Evolutionary conservation across 2,113 vertebrate genomes (phyloP).

Genomic region (Psittacula cyanocephala): DNA sequence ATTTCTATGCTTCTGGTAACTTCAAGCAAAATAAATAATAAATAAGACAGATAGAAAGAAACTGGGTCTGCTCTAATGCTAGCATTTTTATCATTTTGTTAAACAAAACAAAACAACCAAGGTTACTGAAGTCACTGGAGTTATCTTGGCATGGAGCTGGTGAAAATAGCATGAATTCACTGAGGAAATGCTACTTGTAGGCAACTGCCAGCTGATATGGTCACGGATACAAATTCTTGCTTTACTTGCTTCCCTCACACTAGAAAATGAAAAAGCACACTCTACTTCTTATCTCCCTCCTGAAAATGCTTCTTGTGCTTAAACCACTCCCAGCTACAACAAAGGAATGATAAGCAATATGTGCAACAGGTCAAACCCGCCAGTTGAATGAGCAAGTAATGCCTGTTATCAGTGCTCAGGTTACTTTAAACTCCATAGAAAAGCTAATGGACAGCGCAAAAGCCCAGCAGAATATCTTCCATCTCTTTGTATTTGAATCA

Average conservation of each 20-base stretch:
- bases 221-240: neutral
- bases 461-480: neutral
- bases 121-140: neutral
- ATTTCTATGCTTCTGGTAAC: neutral
- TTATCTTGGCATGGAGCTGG: neutral
- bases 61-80: neutral
- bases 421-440: neutral
- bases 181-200: neutral
- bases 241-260: fast-evolving
- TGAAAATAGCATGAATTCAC: neutral
- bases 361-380: neutral
- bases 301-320: neutral
- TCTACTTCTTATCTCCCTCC: neutral
- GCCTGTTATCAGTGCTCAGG: neutral
- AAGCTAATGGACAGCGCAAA: neutral
- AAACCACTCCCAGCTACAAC: neutral
- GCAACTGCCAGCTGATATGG: neutral
- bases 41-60: neutral
- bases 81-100: neutral
- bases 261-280: neutral
- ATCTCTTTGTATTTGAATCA: neutral
- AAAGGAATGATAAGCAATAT: neutral
- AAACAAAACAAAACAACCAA: neutral
- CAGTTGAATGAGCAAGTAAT: neutral
- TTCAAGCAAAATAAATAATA: neutral